A percentile compares a stretch with the other conserved stretches of the same genome.
Conservation (phyloP, 2,888 invertebrate species). For the Mythimna ferrago region DNA sequence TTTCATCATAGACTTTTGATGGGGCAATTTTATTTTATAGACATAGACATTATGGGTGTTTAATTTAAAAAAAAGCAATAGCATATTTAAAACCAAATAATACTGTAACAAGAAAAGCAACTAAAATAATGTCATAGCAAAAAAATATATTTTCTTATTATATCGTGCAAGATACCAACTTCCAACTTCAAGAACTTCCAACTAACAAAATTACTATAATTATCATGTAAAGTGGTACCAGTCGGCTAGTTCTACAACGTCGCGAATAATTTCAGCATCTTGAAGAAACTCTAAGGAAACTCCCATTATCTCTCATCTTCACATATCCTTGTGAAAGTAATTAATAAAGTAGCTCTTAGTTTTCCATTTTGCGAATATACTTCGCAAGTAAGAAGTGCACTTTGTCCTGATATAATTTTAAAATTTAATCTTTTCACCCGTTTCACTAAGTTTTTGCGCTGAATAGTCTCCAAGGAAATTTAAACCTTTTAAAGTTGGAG, state of each 20-base stretch:
- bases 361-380: conserved; percentile 36
- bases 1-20: no score
- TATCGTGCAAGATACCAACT: conserved; percentile 1
- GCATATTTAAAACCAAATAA: neutral
- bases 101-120: neutral
- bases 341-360: conserved; percentile 47
- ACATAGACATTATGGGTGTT: no score
- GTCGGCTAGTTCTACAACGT: conserved; percentile 17
- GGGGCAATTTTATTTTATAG: no score
- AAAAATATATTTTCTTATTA: neutral
- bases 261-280: conserved; percentile 21
- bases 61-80: no score
- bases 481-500: conserved; percentile 28
- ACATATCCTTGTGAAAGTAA: conserved; percentile 36
- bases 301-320: conserved; percentile 35
- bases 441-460: conserved; percentile 15
- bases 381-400: conserved; percentile 53
- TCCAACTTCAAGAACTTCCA: no score
- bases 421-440: conserved; percentile 57
- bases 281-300: conserved; percentile 30
- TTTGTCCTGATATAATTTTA: conserved; percentile 56
- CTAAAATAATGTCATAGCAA: neutral
- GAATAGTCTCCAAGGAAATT: conserved; percentile 37
- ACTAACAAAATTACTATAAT: conserved; percentile 20
- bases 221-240: conserved; percentile 36